Base-by-base conservation (phyloP, 2,888 invertebrate species). In the Iselma pallidipennis region DNA sequence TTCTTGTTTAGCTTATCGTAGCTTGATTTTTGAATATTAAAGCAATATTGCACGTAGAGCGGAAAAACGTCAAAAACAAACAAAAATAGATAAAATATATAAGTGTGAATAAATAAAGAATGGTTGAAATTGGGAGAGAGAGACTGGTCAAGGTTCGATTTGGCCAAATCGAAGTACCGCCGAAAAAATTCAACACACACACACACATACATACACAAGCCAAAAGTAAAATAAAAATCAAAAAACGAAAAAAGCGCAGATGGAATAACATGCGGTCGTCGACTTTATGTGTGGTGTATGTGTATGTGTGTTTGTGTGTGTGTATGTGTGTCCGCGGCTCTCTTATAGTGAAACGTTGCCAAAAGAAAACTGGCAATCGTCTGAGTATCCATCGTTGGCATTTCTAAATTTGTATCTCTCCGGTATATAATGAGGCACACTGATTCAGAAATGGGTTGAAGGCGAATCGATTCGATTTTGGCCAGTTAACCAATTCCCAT, bases 321-420 rank as follows among this genome's bases (percentile, higher is more conserved):
- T 37, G 37, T 9, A 14, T 33, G 4, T 33, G 14, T 14, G 33
- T 14, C n/a, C n/a, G n/a, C n/a, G n/a, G 37, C n/a, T n/a, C 16
- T 7, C 14, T 7, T 29, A 16, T 9, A 1, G 64, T 62, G 67
- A 65, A 59, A 53, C 63, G 65, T 55, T 65, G 66, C 66, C 68
- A 68, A 68, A 65, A 66, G 59, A 65, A 37, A 65, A 64, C 63
- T 66, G 66, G 68, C 65, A 65, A 63, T 57, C 61, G 55, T 55
- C 56, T n/a, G 26, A 25, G 50, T 50, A 50, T 50, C 50, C 50
- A 29, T 50, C 50, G 50, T n/a, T 50, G 50, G 50, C 19, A 50
- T 50, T 50, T 50, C 50, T 50, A 50, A 50, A 50, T 50, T 50
- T 50, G 50, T 37, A 37, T 37, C 37, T 28, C 50, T n/a, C n/a